Evolutionary conservation across 1,140 invertebrate species (phyloP), one percentile per base, ranked within the genome.

Genomic region (Halyomorpha halys): DNA sequence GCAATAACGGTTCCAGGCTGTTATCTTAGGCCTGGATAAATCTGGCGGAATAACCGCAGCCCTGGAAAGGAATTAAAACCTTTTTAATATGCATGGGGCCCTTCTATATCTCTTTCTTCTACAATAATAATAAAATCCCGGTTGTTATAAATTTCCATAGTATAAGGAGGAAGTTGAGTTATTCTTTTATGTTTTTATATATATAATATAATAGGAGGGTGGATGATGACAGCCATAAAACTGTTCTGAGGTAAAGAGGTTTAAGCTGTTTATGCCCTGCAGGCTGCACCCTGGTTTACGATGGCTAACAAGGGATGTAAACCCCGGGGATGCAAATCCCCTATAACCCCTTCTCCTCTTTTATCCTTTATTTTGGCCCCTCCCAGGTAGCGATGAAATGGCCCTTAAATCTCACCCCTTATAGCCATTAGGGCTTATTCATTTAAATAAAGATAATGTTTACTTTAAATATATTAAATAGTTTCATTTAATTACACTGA

Each of bases 301-400:
- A 49, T 5, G 47, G 47, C 21, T 49, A 49, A 49, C 47, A 49
- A 49, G 47, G 47, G 47, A 49, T 49, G 47, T 49, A 49, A 49
- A 49, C n/a, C 21, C 21, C n/a, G 47, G 47, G 47, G 47, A 49
- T 49, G 47, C 47, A 49, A 49, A 49, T 49, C 47, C 47, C 47
- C 21, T 49, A 49, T 49, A 49, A 49, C 47, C 47, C 47, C 21
- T 49, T 21, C 5, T 49, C 5, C 47, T 49, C 47, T 49, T 19
- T 39, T 49, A 21, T 21, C 47, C 47, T 49, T 18, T 21, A 19
- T 49, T 21, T 49, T 49, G n/a, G 21, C 21, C 2, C 47, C 21
- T 2, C 21, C 11, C 47, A 49, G 47, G 47, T 21, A 49, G 11
- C n/a, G 21, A 11, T 39, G 34, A 39, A 39, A 9, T 39, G 34